A percentile compares a stretch with the other conserved stretches of the same genome.
phyloP scores from a whole-genome alignment of 2,888 invertebrate genomes.

The Drosophila planitibia region DNA sequence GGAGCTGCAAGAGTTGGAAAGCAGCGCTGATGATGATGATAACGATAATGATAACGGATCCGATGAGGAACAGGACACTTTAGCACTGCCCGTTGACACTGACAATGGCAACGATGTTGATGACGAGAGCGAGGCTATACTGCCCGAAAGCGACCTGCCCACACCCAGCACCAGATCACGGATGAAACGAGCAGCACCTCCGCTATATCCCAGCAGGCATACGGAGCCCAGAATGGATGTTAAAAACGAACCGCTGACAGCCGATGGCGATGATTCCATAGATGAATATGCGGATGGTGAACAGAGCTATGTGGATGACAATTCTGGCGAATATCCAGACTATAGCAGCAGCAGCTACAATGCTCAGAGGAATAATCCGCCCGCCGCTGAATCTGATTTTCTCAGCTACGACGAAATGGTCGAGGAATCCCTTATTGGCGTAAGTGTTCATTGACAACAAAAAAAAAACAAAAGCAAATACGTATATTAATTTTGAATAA shows the following conservation, averaged over 20 bases:
- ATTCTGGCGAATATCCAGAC: constrained; percentile 65
- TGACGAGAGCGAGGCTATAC: constrained; percentile 57
- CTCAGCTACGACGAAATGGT: constrained; percentile 82
- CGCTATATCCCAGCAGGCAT: constrained; percentile 7
- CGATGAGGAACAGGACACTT: constrained; percentile 23
- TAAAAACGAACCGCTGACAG: constrained; percentile 52
- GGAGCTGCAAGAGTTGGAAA: constrained; percentile 68
- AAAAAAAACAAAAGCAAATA: background rate
- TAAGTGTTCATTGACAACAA: constrained; percentile 41
- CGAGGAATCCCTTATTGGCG: constrained; percentile 80
- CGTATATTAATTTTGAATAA: background rate
- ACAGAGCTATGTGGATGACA: constrained; percentile 58
- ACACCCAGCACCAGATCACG: constrained; percentile 35
- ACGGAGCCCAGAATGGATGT: constrained; percentile 38
- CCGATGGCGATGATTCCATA: constrained; percentile 61
- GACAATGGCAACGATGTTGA: constrained; percentile 40
- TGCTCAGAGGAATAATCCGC: constrained; percentile 37
- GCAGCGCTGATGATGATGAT: constrained; percentile 50
- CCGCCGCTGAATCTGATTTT: constrained; percentile 61
- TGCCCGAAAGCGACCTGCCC: constrained; percentile 57
- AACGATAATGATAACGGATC: constrained; percentile 10
- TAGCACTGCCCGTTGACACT: constrained; percentile 35
- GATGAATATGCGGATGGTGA: constrained; percentile 67
- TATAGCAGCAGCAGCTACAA: constrained; percentile 51
- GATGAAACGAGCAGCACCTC: constrained; percentile 40